Base-by-base conservation (phyloP, 2,888 invertebrate species). In the Andrena bicolor region DNA sequence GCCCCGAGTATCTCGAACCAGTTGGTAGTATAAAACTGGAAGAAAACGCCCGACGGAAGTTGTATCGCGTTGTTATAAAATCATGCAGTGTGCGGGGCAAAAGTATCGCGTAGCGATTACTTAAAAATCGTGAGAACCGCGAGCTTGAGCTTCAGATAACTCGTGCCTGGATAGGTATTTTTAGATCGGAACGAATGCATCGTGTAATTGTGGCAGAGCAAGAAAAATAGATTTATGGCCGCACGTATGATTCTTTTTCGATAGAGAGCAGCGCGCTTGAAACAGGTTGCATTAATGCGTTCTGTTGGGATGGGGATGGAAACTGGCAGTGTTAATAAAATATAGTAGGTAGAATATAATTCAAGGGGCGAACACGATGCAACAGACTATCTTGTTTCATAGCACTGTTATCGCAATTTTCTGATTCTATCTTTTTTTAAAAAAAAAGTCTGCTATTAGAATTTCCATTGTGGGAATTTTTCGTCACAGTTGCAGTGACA, bases 11-110 rank as follows among this genome's bases (percentile, higher is more conserved):
- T 78, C 41, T 16, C 30, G 49, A 76, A 41, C 23, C 65, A 51
- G 35, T 65, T 51, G 66, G 23, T 23, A n/a, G 51, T 30, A 20
- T 30, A 66, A 26, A 60, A 66, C 20, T 2, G 35, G 49, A 41
- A 60, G 56, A 56, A 56, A 26, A 41, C 28, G n/a, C n/a, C 23
- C 60, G 41, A 13, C 60, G 77, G 76, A 78, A 68, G 60, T 66
- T 51, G 23, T 28, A 51, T 60, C 35, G 35, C 23, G 58, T 78
- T 26, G 60, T 61, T 61, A 60, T 13, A 51, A 66, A 61, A 76
- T 78, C 41, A 10, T 8, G 28, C 30, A 16, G 13, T n/a, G 5
- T n/a, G 16, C 8, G 28, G 32, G 30, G 76, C 51, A 60, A 60
- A 41, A 75, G 51, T 28, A 53, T n/a, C 49, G 56, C 7, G 68